Base-by-base conservation (phyloP, 2,113 vertebrate genomes). In the Hydropotes inermis region DNA sequence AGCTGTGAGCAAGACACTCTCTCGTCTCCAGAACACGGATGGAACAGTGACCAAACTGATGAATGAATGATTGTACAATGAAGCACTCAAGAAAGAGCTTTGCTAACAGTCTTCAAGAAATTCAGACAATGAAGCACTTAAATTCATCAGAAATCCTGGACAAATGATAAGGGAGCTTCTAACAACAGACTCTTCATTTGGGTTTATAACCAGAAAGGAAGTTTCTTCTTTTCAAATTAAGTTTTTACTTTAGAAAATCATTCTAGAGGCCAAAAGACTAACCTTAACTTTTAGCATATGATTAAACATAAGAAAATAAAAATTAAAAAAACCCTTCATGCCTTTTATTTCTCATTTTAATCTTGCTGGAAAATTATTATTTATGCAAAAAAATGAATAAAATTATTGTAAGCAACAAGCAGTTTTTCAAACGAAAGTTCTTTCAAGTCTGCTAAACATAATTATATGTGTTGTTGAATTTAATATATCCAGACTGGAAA, bases 281-380 rank as follows among this genome's bases (percentile, higher is more conserved):
- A 25, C 21, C 58, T 55, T 76, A 17, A 36, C 52, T 97, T 91
- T 92, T 70, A 91, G 30, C 11, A 82, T 28, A 78, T 25, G 19
- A 89, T 58, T 74, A 88, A 95, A 81, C 23, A 95, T 36, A 81
- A 92, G 17, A 89, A 94, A 89, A 70, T 61, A 79, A 89, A 94
- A 86, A 47, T 3, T 9, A 45, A 45, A 45, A 21, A 30, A 89
- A 89, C 21, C 1, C 57, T 89, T 82, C 74, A 50, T 81, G 33
- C 45, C n/a, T 67, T 93, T 84, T 17, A 58, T 67, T 95, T 79
- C 33, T 95, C 45, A 54, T 39, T 85, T 94, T 92, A 94, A 94
- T 78, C 67, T 91, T 76, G 4, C 54, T 87, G 14, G 45, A 92
- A 79, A 91, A 50, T 60, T 23, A 74, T 39, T 82, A 82, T 81